Conservation (phyloP, 2,888 invertebrate species). For the Callinectes sapidus region DNA sequence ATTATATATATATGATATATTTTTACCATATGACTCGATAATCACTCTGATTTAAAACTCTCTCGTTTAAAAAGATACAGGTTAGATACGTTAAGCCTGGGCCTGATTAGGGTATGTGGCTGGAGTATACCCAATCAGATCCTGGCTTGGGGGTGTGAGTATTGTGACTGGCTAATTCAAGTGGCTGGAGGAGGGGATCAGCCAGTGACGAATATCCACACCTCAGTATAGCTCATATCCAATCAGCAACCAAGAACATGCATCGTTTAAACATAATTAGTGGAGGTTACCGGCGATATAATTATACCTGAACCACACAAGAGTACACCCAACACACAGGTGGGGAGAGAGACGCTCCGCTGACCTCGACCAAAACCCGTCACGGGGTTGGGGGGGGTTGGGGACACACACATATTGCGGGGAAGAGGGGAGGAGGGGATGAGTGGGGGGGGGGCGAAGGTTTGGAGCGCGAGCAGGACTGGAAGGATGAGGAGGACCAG, state of each 20-base stretch:
- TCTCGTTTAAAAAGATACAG: slow-evolving; percentile 35
- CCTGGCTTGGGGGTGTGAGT: slow-evolving; percentile 63
- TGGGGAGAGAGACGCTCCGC: slow-evolving; percentile 50
- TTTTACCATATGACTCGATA: slow-evolving; percentile 59
- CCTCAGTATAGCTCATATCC: slow-evolving; percentile 46
- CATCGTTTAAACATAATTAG: slow-evolving; percentile 38
- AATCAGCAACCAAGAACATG: slow-evolving; percentile 57
- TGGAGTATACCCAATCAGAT: slow-evolving; percentile 66
- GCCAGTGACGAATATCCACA: slow-evolving; percentile 60
- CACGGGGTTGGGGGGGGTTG: too few species aligned
- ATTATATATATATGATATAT: slow-evolving; percentile 51
- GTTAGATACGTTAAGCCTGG: slow-evolving; percentile 52
- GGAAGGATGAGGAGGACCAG: not conserved
- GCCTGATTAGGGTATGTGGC: slow-evolving; percentile 68
- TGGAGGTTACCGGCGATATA: not conserved
- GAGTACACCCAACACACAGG: slow-evolving; percentile 48
- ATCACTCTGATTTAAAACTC: slow-evolving; percentile 36
- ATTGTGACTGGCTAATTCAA: slow-evolving; percentile 61
- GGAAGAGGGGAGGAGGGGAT: not conserved
- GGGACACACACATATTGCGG: not conserved
- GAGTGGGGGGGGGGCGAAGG: not conserved
- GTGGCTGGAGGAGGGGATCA: slow-evolving; percentile 60
- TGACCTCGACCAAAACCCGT: slow-evolving; percentile 56
- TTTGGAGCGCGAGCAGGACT: not conserved
- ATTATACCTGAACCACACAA: slow-evolving; percentile 36